Evolutionary conservation across 2,797 vertebrate genomes (phyloP), one percentile per base, ranked within the genome.

Genomic region (Xyrichtys novacula): DNA sequence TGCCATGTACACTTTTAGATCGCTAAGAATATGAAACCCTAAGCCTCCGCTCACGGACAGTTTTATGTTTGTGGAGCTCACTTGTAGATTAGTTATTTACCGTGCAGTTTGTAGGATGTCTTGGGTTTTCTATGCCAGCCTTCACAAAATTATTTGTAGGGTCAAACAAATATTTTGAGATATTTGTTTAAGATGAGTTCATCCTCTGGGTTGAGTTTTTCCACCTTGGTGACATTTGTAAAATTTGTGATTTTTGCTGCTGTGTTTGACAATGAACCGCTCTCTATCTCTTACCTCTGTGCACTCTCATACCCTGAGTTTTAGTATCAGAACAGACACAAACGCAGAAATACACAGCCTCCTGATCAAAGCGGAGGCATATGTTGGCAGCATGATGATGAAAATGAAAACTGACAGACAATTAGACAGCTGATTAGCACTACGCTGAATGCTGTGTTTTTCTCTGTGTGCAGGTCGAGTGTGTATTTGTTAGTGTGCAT

Each of bases 401-500:
- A 75, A 71, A 53, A 89, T 75, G 38, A 60, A 70, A 84, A 67
- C 60, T 78, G 87, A 88, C 87, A 90, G 78, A 84, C 28, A 71
- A 89, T 88, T 84, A 89, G 68, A 87, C 84, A 84, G 76, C 77
- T 88, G 87, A 89, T 90, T 85, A 84, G 78, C 58, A 79, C 64
- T 8, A 59, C 29, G 15, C 80, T 78, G 65, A 78, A 81, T 22
- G 9, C 70, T 55, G 32, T 64, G 54, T 77, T 71, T 75, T 17
- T 32, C 31, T 52, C 23, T 50, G 53, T 63, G 59, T 68, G 68
- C 34, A 9, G 17, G 54, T 59, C 44, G 53, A 82, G 78, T 64
- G 73, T 63, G 62, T 25, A 26, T 32, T 42, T 73, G 49, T 17
- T 16, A 9, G 25, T 49, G 47, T 49, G 47, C 17, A 29, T 49